Conservation (phyloP, 92 coral and sea anemone genomes). For the Virgularia gustaviana region DNA sequence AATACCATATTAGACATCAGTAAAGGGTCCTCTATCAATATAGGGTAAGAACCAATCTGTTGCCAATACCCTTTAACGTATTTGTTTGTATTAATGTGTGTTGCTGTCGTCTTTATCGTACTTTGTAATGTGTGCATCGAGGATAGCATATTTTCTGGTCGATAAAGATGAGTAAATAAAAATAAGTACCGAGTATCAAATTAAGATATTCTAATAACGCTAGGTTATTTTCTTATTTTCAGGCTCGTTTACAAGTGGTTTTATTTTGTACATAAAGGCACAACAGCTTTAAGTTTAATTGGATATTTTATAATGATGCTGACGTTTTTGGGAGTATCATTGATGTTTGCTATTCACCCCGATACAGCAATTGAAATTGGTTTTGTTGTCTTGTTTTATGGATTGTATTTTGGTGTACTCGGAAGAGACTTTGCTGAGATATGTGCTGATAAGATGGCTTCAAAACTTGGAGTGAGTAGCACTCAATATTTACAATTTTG, state of each 20-base stretch:
- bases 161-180: not conserved
- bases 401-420: constrained; percentile 93
- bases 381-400: constrained; percentile 81
- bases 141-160: not conserved
- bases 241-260: constrained; percentile 99
- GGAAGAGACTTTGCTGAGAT: constrained; percentile 99
- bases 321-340: constrained; percentile 80
- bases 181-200: too few species aligned
- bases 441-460: constrained; percentile 98
- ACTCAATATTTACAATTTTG: too few species aligned
- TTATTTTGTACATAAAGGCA: constrained; percentile 74
- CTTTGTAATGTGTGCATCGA: not conserved
- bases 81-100: too few species aligned
- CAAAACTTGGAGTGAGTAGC: constrained; percentile 95
- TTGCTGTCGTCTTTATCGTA: too few species aligned
- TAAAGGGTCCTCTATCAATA: too few species aligned
- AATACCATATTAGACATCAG: too few species aligned
- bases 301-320: constrained; percentile 84
- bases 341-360: constrained; percentile 77
- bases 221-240: not conserved
- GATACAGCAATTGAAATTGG: constrained; percentile 96
- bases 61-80: too few species aligned
- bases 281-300: constrained; percentile 78
- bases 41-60: too few species aligned
- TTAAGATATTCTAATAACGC: too few species aligned